A percentile compares a stretch with the other conserved stretches of the same genome.
phyloP scores from a whole-genome alignment of 2,888 invertebrate species.

The Vesta saturnalis region DNA sequence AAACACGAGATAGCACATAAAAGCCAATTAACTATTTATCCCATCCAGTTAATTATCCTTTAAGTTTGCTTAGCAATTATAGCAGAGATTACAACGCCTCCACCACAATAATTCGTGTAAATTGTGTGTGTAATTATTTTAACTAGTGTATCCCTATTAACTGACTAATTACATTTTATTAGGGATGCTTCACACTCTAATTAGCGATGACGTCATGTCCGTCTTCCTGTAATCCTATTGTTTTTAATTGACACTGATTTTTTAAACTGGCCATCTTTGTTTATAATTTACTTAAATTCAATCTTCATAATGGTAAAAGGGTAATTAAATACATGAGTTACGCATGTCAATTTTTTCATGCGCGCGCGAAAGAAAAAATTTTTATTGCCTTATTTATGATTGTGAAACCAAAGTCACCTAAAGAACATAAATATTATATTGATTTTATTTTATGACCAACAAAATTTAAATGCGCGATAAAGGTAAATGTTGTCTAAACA shows the following conservation, averaged over 20 bases:
- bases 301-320: conserved; percentile 6
- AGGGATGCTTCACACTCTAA: conserved; percentile 61
- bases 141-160: conserved; percentile 64
- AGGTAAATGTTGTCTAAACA: conserved; percentile 31
- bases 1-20: conserved; percentile 15
- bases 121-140: conserved; percentile 62
- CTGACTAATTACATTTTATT: conserved; percentile 62
- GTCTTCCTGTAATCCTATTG: conserved; percentile 56
- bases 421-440: conserved; percentile 37
- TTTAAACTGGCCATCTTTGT: conserved; percentile 19
- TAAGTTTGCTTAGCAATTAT: conserved; percentile 37
- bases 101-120: conserved; percentile 59
- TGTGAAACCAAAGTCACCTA: conserved; percentile 34
- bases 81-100: conserved; percentile 52
- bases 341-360: conserved; percentile 33
- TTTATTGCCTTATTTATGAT: conserved; percentile 38
- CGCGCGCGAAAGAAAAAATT: conserved; percentile 29
- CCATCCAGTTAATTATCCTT: conserved; percentile 35
- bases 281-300: conserved; percentile 6
- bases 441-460: conserved; percentile 36
- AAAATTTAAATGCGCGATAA: conserved; percentile 37
- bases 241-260: conserved; percentile 56
- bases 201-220: conserved; percentile 61
- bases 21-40: conserved; percentile 26
- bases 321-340: conserved; percentile 37